These are phyloP conservation scores for Thunnus albacares DNA, from an alignment of 2,797 vertebrate species.

Conservation along the genomic window DNA sequence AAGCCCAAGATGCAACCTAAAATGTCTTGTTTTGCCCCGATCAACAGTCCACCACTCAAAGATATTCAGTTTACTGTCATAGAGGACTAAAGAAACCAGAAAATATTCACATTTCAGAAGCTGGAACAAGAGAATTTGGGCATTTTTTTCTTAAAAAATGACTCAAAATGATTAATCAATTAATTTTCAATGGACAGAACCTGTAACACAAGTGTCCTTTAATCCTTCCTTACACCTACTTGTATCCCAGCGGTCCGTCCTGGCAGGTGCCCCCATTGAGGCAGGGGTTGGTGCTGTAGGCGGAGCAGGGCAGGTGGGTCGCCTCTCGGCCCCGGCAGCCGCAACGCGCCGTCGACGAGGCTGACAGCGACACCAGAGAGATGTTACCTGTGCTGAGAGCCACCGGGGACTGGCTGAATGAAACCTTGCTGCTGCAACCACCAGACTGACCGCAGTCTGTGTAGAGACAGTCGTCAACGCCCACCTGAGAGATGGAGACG, in stretches of 20 bases:
- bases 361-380: slow-evolving; percentile 88
- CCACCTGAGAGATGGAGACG: slow-evolving; percentile 87
- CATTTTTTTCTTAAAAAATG: too few relatives aligned
- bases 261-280: slow-evolving; percentile 90
- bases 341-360: slow-evolving; percentile 80
- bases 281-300: slow-evolving; percentile 87
- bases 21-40: too few relatives aligned
- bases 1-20: too few relatives aligned
- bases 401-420: slow-evolving; percentile 82
- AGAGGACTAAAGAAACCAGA: too few relatives aligned
- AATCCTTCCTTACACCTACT: slow-evolving; percentile 71
- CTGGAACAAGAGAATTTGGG: too few relatives aligned
- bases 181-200: not conserved
- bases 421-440: slow-evolving; percentile 86
- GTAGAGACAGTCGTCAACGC: slow-evolving; percentile 87
- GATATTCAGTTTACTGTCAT: too few relatives aligned
- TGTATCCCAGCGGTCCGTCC: slow-evolving; percentile 90
- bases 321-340: slow-evolving; percentile 87
- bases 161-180: too few relatives aligned
- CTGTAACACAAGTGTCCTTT: too few relatives aligned
- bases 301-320: slow-evolving; percentile 86
- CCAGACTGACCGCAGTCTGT: slow-evolving; percentile 85
- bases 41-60: too few relatives aligned
- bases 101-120: too few relatives aligned
- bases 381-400: slow-evolving; percentile 83